phyloP scores from a whole-genome alignment of 2,888 invertebrate species.

The Lymantria monacha region DNA sequence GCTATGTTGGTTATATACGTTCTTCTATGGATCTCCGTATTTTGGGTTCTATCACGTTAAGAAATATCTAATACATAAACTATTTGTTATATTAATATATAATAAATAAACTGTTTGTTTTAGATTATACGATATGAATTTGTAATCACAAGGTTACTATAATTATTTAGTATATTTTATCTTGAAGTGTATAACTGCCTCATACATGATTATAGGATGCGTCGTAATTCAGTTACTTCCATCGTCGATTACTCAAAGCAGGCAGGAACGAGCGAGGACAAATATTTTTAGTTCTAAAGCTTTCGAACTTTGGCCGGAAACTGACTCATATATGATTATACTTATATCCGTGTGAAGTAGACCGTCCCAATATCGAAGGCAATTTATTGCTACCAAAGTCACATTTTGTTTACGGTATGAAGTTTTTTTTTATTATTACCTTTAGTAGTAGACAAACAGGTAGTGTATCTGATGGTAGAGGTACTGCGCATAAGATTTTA shows the following conservation, averaged over 20 bases:
- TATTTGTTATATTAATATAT: too few species aligned
- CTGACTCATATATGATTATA: constrained; percentile 41
- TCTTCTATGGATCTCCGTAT: too few species aligned
- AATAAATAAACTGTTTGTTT: too few species aligned
- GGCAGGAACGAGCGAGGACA: constrained; percentile 49
- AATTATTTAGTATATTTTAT: constrained; percentile 1
- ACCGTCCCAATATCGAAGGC: constrained; percentile 1
- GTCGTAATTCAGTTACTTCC: constrained; percentile 42
- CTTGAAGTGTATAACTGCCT: constrained; percentile 1
- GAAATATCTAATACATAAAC: too few species aligned
- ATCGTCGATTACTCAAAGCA: constrained; percentile 41
- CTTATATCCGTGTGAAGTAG: constrained; percentile 47
- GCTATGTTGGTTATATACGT: too few species aligned
- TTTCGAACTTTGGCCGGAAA: constrained; percentile 45
- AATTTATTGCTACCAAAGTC: constrained; percentile 2
- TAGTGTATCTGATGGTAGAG: too few species aligned
- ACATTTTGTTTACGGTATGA: not conserved
- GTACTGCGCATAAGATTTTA: too few species aligned
- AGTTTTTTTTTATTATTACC: not conserved
- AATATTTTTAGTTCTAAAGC: constrained; percentile 28
- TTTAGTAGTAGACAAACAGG: too few species aligned
- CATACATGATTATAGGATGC: constrained; percentile 40
- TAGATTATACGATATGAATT: too few species aligned
- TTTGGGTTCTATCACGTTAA: too few species aligned
- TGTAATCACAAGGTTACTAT: too few species aligned